A percentile compares a stretch with the other conserved stretches of the same genome.
phyloP scores from a whole-genome alignment of 2,113 vertebrate genomes.

The Orthonyx spaldingii region DNA sequence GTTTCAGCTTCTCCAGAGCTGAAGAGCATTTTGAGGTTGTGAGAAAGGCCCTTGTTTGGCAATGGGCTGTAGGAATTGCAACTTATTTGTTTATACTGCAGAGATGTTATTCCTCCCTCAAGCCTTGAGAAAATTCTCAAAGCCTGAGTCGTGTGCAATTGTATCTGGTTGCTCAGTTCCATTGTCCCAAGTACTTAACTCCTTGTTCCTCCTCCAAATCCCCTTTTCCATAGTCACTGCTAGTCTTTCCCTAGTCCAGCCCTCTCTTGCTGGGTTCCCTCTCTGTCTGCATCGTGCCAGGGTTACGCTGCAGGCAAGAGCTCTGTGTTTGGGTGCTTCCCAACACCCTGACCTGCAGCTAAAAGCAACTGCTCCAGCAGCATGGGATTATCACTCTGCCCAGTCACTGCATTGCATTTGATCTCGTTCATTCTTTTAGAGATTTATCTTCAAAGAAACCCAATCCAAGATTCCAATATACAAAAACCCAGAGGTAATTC shows the following conservation, averaged over 20 bases:
- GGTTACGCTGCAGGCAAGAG: not conserved
- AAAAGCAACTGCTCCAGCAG: not conserved
- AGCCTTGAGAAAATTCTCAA: not conserved
- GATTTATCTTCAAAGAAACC: not conserved
- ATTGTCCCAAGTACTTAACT: not conserved
- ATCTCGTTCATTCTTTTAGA: not conserved
- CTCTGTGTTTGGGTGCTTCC: not conserved
- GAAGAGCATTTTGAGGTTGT: not conserved
- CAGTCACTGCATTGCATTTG: rapidly evolving
- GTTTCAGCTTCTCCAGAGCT: not conserved
- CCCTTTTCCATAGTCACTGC: not conserved
- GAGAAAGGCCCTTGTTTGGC: not conserved
- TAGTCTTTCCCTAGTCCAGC: not conserved
- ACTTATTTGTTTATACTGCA: not conserved
- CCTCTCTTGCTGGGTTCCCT: not conserved
- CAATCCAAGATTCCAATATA: not conserved
- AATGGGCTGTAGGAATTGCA: not conserved
- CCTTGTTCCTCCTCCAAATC: not conserved
- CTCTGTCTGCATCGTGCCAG: rapidly evolving
- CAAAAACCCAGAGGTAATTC: not conserved
- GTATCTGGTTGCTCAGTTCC: not conserved
- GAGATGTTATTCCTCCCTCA: not conserved
- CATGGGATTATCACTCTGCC: rapidly evolving
- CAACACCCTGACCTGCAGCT: not conserved
- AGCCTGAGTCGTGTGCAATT: not conserved